These are phyloP conservation scores for Cynodonichthys magdalenae DNA, from an alignment of 2,797 vertebrate species.

Conservation along the genomic window DNA sequence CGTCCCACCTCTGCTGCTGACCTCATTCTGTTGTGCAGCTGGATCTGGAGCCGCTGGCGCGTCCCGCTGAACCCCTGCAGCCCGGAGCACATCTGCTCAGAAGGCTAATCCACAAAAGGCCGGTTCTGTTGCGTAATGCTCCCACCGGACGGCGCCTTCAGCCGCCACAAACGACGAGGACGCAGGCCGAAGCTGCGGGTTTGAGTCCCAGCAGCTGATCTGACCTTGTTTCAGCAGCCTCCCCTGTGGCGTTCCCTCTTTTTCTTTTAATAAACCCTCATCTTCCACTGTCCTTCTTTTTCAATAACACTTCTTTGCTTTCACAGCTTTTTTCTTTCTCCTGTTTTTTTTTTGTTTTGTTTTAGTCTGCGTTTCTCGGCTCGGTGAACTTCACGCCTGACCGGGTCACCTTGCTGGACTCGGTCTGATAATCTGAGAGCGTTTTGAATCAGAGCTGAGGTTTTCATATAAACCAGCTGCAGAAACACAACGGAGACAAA, in stretches of 20 bases:
- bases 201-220: conserved; percentile 25
- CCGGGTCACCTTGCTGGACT: conserved; percentile 33
- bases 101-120: conserved; percentile 61
- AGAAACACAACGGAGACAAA: conserved; percentile 5
- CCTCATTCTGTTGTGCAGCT: conserved; percentile 37
- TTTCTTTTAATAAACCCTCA: conserved; percentile 1
- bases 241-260: conserved; percentile 14
- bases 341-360: neutral
- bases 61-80: conserved; percentile 49
- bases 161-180: conserved; percentile 35
- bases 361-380: conserved; percentile 18
- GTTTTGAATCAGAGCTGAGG: conserved; percentile 17
- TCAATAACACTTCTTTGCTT: neutral
- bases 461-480: conserved; percentile 19
- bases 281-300: conserved; percentile 13
- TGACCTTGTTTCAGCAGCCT: conserved; percentile 36
- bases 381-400: conserved; percentile 15
- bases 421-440: conserved; percentile 12
- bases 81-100: conserved; percentile 63
- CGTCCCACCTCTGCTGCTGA: conserved; percentile 19
- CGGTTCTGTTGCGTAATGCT: conserved; percentile 40
- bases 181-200: conserved; percentile 1
- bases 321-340: conserved; percentile 1
- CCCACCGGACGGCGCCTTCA: conserved; percentile 41
- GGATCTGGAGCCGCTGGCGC: conserved; percentile 32